phyloP scores from a whole-genome alignment of 2,113 vertebrate genomes.

The Hystrix cristata region DNA sequence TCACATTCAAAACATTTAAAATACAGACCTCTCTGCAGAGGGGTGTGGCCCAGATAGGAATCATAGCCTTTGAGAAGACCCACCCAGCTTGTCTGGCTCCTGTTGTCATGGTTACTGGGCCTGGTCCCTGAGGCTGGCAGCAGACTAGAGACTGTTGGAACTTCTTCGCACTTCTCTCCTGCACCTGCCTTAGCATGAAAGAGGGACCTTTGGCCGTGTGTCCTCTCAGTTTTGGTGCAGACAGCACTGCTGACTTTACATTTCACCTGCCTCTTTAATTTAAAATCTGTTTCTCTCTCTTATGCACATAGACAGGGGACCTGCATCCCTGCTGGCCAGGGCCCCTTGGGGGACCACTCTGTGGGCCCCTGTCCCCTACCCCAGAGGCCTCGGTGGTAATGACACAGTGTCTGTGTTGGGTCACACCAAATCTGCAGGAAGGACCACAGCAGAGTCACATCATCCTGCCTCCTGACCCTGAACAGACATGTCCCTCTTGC shows the following conservation, averaged over 20 bases:
- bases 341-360: not conserved
- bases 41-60: not conserved
- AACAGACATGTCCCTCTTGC: not conserved
- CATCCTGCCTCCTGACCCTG: not conserved
- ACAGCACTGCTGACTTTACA: not conserved
- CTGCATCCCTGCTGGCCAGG: not conserved
- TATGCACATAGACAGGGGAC: rapidly evolving
- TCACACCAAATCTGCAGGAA: not conserved
- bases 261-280: not conserved
- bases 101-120: slow-evolving; percentile 62
- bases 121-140: slow-evolving; percentile 8
- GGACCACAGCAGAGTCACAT: not conserved
- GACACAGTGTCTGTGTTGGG: not conserved
- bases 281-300: not conserved
- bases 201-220: not conserved
- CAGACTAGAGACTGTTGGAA: not conserved
- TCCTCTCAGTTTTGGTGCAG: not conserved
- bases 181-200: not conserved
- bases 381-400: not conserved
- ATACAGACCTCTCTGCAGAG: not conserved
- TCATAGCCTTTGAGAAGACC: slow-evolving; percentile 15
- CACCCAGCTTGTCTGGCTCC: not conserved
- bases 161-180: slow-evolving; percentile 14
- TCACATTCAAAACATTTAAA: not conserved
- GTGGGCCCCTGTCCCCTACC: not conserved